Conservation (phyloP, 2,797 vertebrate genomes). For the Pelodytes ibericus region DNA sequence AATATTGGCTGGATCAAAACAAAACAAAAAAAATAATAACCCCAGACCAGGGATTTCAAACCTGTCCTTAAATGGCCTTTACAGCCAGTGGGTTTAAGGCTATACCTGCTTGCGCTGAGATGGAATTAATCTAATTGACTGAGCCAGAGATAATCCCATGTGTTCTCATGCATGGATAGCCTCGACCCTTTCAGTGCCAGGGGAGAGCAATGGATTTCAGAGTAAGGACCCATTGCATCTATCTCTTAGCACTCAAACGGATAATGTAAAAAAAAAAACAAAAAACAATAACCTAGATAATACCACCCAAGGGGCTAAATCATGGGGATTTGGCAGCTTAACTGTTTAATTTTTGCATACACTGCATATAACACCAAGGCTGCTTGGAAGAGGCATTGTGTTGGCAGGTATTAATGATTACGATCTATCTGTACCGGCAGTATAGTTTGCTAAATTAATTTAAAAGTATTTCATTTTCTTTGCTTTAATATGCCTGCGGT, state of each 20-base stretch:
- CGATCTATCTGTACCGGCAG: background rate
- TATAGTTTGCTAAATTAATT: slow-evolving; percentile 13
- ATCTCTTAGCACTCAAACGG: no score
- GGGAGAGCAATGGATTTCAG: background rate
- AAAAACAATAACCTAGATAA: no score
- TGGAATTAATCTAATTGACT: slow-evolving; percentile 8
- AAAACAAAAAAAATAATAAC: background rate
- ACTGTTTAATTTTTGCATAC: background rate
- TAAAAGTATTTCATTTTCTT: background rate
- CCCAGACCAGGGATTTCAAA: background rate
- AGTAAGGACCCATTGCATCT: no score
- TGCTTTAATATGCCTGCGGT: slow-evolving; percentile 8
- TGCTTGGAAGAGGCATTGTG: background rate
- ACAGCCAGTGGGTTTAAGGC: background rate
- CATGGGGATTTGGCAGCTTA: background rate
- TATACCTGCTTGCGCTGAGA: background rate
- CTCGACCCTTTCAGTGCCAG: background rate
- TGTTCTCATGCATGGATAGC: background rate
- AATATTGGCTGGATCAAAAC: background rate
- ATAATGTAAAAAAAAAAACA: no score
- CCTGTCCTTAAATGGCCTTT: background rate
- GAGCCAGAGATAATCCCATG: background rate
- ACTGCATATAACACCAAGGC: background rate
- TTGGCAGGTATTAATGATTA: background rate
- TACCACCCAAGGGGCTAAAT: background rate